These are phyloP conservation scores for Coelopa frigida DNA, from an alignment of 1,140 invertebrate species.

Conservation along the genomic window DNA sequence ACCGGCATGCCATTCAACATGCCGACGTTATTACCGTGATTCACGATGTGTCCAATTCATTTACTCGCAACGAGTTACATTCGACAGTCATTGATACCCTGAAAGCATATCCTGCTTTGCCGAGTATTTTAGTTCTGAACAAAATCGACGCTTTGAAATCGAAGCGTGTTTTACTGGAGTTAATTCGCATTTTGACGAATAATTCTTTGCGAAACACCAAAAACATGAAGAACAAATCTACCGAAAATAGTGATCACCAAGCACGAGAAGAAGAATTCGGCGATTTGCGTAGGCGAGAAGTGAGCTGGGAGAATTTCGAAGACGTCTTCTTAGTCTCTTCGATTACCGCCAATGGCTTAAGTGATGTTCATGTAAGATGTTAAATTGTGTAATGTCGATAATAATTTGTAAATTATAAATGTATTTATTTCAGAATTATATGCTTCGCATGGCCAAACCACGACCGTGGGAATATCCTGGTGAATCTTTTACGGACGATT, in stretches of 20 bases:
- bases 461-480: conserved; percentile 59
- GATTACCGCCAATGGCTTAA: conserved; percentile 66
- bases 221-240: conserved; percentile 16
- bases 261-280: not conserved
- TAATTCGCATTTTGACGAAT: conserved; percentile 61
- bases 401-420: conserved; percentile 1
- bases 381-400: not conserved
- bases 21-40: conserved; percentile 80
- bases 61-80: conserved; percentile 59
- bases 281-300: conserved; percentile 17
- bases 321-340: conserved; percentile 88
- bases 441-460: conserved; percentile 57
- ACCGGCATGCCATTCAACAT: conserved; percentile 56
- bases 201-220: conserved; percentile 50
- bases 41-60: conserved; percentile 72
- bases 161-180: conserved; percentile 65
- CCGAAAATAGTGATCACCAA: not conserved
- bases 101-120: conserved; percentile 53
- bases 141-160: conserved; percentile 78
- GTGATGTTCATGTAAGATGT: conserved; percentile 59
- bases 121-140: conserved; percentile 77
- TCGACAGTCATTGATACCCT: conserved; percentile 62
- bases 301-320: conserved; percentile 67
- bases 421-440: conserved; percentile 57
- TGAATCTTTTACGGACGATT: conserved; percentile 62